These are phyloP conservation scores for Poecilus cupreus DNA, from an alignment of 2,888 invertebrate species.

Conservation along the genomic window DNA sequence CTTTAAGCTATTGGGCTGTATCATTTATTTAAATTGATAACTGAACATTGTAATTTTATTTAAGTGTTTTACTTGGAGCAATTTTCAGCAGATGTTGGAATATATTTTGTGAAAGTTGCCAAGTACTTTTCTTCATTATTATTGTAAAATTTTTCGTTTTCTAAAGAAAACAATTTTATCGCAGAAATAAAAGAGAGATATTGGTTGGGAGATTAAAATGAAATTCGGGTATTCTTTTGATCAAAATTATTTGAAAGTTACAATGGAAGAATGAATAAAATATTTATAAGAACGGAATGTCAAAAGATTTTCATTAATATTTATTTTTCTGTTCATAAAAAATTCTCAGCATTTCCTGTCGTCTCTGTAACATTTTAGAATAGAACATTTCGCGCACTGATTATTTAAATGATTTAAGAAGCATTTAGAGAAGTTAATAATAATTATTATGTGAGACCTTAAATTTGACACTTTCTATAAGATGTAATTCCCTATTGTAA, in stretches of 20 bases:
- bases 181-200: neutral
- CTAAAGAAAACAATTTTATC: neutral
- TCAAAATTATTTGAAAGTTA: neutral
- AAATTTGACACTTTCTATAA: too few species aligned
- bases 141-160: constrained; percentile 15
- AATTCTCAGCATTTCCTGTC: too few species aligned
- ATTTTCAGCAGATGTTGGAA: constrained; percentile 24
- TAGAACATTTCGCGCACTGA: too few species aligned
- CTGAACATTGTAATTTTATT: constrained; percentile 28
- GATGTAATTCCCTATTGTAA: too few species aligned
- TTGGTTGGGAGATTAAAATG: constrained; percentile 8
- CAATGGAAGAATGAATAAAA: neutral
- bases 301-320: constrained; percentile 11
- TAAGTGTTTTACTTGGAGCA: neutral
- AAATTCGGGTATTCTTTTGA: neutral
- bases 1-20: neutral
- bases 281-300: neutral
- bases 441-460: too few species aligned
- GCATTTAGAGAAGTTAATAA: too few species aligned
- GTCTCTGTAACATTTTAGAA: too few species aligned
- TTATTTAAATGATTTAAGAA: too few species aligned
- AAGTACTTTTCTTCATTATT: constrained; percentile 19
- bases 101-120: constrained; percentile 8
- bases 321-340: neutral
- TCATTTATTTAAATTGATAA: neutral